Evolutionary conservation across 1,140 invertebrate genomes (phyloP).

Genomic region (Solenopsis invicta): DNA sequence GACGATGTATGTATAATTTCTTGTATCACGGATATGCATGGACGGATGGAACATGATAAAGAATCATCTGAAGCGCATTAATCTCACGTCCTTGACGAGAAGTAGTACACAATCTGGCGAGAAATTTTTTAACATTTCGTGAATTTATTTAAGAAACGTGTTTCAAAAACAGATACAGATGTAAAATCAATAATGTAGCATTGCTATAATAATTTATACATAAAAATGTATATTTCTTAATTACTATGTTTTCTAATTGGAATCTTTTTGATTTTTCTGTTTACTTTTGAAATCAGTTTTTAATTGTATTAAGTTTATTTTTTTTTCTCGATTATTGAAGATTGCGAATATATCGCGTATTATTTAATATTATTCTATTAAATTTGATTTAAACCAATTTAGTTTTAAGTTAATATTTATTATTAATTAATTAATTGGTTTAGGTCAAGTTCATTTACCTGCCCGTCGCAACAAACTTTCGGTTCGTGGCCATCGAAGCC

Average conservation of each 20-base stretch:
- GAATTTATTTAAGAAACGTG: background rate
- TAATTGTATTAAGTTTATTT: background rate
- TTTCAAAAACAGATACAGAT: background rate
- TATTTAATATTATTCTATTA: background rate
- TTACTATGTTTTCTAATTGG: background rate
- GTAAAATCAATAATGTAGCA: background rate
- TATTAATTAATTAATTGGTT: background rate
- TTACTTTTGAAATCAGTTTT: background rate
- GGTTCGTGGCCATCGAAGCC: conserved; percentile 86
- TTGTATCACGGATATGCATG: background rate
- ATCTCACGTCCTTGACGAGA: background rate
- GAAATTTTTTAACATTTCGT: background rate
- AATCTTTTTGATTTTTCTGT: background rate
- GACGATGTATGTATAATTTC: background rate
- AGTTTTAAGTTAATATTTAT: background rate
- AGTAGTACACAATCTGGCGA: background rate
- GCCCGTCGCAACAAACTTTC: conserved; percentile 87
- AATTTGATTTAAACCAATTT: background rate
- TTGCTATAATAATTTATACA: conserved; percentile 1
- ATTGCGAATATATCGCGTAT: background rate
- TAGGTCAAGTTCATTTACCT: conserved; percentile 60
- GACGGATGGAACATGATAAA: background rate
- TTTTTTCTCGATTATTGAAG: background rate
- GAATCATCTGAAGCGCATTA: background rate
- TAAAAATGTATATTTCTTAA: background rate